Conservation (phyloP, 2,888 invertebrate genomes). For the Clunio marinus region DNA sequence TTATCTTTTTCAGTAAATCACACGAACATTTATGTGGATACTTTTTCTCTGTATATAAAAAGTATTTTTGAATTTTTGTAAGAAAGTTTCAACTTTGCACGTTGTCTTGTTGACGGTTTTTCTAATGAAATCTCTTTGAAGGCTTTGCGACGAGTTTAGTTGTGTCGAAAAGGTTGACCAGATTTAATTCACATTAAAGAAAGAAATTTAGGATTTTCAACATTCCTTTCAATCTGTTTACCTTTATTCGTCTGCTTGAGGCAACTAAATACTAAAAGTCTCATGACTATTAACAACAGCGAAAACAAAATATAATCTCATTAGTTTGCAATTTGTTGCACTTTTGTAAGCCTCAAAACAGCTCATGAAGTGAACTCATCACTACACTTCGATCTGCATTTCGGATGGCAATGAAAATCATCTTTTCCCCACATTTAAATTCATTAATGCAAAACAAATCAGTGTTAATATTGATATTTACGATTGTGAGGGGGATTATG, state of each 20-base stretch:
- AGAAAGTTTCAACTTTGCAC: neutral
- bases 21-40: slow-evolving; percentile 34
- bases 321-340: slow-evolving; percentile 22
- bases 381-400: neutral
- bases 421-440: neutral
- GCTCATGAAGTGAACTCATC: neutral
- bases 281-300: neutral
- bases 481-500: slow-evolving; percentile 12
- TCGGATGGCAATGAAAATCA: too few species aligned
- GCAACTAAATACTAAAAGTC: neutral
- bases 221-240: too few species aligned
- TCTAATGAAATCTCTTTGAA: slow-evolving; percentile 31
- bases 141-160: neutral
- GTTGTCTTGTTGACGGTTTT: slow-evolving; percentile 19
- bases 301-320: slow-evolving; percentile 16
- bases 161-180: too few species aligned
- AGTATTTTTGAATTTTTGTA: neutral
- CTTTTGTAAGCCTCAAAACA: neutral
- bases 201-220: too few species aligned
- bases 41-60: slow-evolving; percentile 15
- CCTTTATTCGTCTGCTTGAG: too few species aligned
- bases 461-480: slow-evolving; percentile 24
- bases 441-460: slow-evolving; percentile 17
- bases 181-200: too few species aligned
- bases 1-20: slow-evolving; percentile 35